phyloP scores from a whole-genome alignment of 2,797 vertebrate genomes.

The Anguilla marmorata region DNA sequence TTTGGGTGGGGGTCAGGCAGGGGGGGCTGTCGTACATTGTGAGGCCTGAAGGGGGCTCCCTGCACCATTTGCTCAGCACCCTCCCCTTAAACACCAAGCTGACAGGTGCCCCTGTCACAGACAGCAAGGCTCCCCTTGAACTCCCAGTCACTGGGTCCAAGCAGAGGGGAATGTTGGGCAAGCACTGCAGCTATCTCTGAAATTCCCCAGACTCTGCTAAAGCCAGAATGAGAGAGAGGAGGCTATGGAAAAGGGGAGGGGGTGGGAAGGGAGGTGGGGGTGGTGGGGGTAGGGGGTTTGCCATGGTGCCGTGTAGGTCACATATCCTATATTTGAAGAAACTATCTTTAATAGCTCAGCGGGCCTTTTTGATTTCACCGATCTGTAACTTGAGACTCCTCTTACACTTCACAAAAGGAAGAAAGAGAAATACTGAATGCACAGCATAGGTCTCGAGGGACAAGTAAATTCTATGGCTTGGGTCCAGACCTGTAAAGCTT shows the following conservation, averaged over 20 bases:
- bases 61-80: not conserved
- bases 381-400: constrained; percentile 38
- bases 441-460: not conserved
- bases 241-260: constrained; percentile 5
- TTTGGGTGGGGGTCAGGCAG: not conserved
- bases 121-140: constrained; percentile 17
- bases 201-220: constrained; percentile 37
- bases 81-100: not conserved
- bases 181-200: constrained; percentile 34
- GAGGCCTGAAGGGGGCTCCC: constrained; percentile 29
- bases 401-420: constrained; percentile 39
- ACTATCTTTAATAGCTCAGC: constrained; percentile 36
- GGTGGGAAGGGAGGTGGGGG: not conserved
- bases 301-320: constrained; percentile 23
- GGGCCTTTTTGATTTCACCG: constrained; percentile 41
- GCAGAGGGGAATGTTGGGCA: constrained; percentile 25
- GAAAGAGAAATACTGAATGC: constrained; percentile 7
- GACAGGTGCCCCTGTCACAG: constrained; percentile 36
- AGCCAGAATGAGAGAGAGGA: constrained; percentile 14
- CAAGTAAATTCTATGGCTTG: constrained; percentile 27
- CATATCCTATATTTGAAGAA: constrained; percentile 32
- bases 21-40: not conserved
- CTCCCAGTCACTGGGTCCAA: constrained; percentile 22
- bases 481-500: constrained; percentile 28
- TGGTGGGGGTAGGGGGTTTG: not conserved